phyloP scores from a whole-genome alignment of 2,888 invertebrate genomes.

The Latrodectus elegans region DNA sequence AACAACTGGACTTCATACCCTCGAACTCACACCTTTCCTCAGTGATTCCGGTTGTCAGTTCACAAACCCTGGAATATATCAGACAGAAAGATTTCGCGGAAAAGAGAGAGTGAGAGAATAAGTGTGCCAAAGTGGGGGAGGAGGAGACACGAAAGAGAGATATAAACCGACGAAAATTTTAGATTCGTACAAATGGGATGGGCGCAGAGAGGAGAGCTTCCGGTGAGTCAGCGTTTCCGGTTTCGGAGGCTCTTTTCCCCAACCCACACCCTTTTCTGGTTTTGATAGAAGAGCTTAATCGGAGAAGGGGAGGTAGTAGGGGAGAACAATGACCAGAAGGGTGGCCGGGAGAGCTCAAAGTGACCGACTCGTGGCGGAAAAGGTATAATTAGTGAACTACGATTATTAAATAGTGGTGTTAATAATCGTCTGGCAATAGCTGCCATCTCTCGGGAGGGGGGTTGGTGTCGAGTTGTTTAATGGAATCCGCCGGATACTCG shows the following conservation, averaged over 20 bases:
- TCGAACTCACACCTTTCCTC: too few relatives aligned
- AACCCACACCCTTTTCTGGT: constrained; percentile 19
- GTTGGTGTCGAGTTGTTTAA: constrained; percentile 10
- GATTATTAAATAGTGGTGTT: constrained; percentile 64
- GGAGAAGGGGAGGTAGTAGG: constrained; percentile 10
- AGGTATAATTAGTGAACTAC: constrained; percentile 63
- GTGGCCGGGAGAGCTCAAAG: constrained; percentile 20
- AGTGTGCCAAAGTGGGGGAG: not conserved
- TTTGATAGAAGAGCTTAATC: constrained; percentile 38
- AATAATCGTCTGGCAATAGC: constrained; percentile 55
- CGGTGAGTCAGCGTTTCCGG: constrained; percentile 68
- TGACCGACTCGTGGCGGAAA: constrained; percentile 48
- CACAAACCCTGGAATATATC: too few relatives aligned
- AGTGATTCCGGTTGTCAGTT: too few relatives aligned
- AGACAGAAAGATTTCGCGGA: too few relatives aligned
- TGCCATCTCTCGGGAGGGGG: constrained; percentile 20
- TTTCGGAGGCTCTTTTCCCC: constrained; percentile 12
- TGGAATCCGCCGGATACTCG: constrained; percentile 29
- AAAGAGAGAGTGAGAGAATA: not conserved
- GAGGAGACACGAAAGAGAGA: too few relatives aligned
- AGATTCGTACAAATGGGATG: constrained; percentile 55
- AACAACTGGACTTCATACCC: too few relatives aligned
- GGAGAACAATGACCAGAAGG: constrained; percentile 24
- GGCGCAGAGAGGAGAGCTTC: constrained; percentile 50
- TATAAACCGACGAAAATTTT: constrained; percentile 45